These are phyloP conservation scores for Tillus elongatus DNA, from an alignment of 2,888 invertebrate species.

Conservation along the genomic window DNA sequence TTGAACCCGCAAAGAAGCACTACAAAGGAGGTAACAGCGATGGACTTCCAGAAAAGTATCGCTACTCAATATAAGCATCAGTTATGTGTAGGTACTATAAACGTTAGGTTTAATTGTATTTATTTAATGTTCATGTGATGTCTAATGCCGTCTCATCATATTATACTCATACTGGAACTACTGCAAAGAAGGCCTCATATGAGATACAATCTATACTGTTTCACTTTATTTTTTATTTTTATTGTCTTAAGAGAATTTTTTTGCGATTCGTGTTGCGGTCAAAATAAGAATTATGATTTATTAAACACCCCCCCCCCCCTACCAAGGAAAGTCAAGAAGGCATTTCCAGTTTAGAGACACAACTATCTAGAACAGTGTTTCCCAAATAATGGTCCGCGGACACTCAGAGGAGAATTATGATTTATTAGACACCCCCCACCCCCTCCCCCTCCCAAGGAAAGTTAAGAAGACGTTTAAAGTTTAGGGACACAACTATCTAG, in stretches of 20 bases:
- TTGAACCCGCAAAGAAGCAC: background rate
- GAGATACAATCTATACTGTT: slow-evolving; percentile 21
- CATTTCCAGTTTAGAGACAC: slow-evolving; percentile 10
- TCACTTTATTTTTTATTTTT: slow-evolving; percentile 18
- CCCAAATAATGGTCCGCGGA: no score
- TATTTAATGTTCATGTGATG: slow-evolving; percentile 24
- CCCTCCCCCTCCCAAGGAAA: no score
- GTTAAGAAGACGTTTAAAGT: no score
- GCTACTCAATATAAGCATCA: slow-evolving; percentile 23
- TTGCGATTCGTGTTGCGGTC: slow-evolving; percentile 27
- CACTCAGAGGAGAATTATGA: no score
- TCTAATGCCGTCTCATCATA: slow-evolving; percentile 18
- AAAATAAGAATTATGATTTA: slow-evolving; percentile 28
- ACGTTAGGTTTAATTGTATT: slow-evolving; percentile 21
- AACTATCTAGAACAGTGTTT: slow-evolving; percentile 10
- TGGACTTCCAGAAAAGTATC: slow-evolving; percentile 19
- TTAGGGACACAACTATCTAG: no score
- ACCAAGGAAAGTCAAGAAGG: background rate
- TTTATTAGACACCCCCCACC: no score
- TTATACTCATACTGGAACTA: slow-evolving; percentile 22
- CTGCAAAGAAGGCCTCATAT: slow-evolving; percentile 22
- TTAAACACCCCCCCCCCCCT: no score
- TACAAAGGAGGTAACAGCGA: slow-evolving; percentile 6
- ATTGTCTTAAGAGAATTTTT: slow-evolving; percentile 22
- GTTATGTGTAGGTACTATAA: slow-evolving; percentile 23